Percentiles rank a stretch among this genome's conserved stretches.
Conservation (phyloP, 2,888 invertebrate genomes). For the Acronicta leporina region DNA sequence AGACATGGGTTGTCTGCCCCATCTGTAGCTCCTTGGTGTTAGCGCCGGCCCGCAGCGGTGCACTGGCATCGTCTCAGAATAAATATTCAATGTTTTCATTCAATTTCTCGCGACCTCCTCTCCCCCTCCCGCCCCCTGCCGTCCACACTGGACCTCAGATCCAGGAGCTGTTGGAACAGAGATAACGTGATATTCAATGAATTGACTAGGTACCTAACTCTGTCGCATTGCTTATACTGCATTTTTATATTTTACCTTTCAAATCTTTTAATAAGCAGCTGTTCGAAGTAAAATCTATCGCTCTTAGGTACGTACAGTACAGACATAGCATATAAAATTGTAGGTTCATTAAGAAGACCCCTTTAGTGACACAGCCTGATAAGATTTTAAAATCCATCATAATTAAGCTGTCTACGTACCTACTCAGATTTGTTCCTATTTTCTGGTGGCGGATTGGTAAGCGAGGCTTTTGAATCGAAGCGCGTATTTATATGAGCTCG, state of each 20-base stretch:
- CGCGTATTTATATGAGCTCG: too few species aligned
- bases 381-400: too few species aligned
- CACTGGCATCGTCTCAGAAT: slow-evolving; percentile 77
- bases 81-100: slow-evolving; percentile 88
- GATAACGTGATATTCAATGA: slow-evolving; percentile 59
- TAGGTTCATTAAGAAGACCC: too few species aligned
- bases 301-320: too few species aligned
- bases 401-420: too few species aligned
- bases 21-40: slow-evolving; percentile 43
- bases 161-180: slow-evolving; percentile 63
- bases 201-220: slow-evolving; percentile 46
- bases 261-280: slow-evolving; percentile 17
- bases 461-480: too few species aligned
- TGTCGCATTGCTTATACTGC: slow-evolving; percentile 26
- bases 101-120: slow-evolving; percentile 74
- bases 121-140: slow-evolving; percentile 25
- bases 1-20: background rate
- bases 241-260: slow-evolving; percentile 14
- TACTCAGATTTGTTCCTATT: too few species aligned
- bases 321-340: too few species aligned
- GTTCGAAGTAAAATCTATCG: background rate
- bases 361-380: too few species aligned
- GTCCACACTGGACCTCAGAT: slow-evolving; percentile 45
- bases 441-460: too few species aligned
- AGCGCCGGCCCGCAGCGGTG: slow-evolving; percentile 60